Conservation (phyloP, 2,113 vertebrate genomes). For the Microcebus griseorufus region DNA sequence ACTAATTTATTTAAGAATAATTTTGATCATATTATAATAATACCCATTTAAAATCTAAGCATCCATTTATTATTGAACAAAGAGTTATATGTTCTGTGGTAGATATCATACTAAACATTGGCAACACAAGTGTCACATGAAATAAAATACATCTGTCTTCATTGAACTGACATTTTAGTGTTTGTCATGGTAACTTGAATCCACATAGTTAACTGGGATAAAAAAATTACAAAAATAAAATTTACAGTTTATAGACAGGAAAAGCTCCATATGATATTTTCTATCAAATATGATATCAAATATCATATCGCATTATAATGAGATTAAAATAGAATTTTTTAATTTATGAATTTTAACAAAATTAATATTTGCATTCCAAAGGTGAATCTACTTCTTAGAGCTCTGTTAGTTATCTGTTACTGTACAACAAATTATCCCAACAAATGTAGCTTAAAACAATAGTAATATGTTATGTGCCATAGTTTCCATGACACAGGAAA, state of each 20-base stretch:
- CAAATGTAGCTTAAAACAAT: background rate
- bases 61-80: background rate
- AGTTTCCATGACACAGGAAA: background rate
- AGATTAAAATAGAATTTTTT: background rate
- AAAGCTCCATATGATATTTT: background rate
- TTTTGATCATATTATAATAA: background rate
- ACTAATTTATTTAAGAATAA: background rate
- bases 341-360: background rate
- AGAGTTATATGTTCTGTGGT: background rate
- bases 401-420: background rate
- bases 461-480: background rate
- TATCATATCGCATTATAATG: background rate
- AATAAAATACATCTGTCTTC: background rate
- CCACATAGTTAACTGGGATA: background rate
- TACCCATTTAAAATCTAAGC: background rate
- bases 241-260: background rate
- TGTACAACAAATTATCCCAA: background rate
- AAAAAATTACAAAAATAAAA: background rate
- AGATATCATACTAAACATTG: background rate
- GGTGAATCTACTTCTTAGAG: background rate
- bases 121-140: background rate
- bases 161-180: background rate
- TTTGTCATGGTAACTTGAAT: background rate
- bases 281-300: no score
- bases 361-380: background rate